A percentile compares a stretch with the other conserved stretches of the same genome.
Evolutionary conservation across 2,888 invertebrate genomes (phyloP).

Genomic region (Ptilodon capucinus): DNA sequence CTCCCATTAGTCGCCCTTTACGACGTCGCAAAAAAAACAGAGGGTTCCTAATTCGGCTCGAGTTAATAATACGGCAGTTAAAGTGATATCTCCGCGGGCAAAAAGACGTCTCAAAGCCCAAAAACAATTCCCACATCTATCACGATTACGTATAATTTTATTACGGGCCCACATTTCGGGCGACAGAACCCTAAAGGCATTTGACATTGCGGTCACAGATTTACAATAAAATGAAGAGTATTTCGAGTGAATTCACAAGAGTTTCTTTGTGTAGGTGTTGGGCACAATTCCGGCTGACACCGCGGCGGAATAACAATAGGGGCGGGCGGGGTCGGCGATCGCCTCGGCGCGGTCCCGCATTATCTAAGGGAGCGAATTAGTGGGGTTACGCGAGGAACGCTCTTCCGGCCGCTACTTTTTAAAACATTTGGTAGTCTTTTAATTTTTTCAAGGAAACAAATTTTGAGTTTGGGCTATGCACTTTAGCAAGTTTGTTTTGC

Average conservation of each 20-base stretch:
- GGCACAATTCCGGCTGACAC: conserved; percentile 44
- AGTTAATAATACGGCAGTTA: not conserved
- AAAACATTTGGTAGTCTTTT: conserved; percentile 17
- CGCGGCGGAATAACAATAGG: conserved; percentile 54
- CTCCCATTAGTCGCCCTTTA: not conserved
- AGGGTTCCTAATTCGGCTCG: not conserved
- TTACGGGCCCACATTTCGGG: conserved; percentile 20
- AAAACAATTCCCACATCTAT: conserved; percentile 14
- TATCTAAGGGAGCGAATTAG: conserved; percentile 34
- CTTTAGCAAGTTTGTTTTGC: not conserved
- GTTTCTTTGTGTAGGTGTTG: conserved; percentile 55
- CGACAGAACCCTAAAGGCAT: conserved; percentile 31
- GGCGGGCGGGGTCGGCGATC: conserved; percentile 33
- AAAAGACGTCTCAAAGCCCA: not conserved
- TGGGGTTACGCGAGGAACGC: conserved; percentile 34
- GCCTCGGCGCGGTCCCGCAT: conserved; percentile 19
- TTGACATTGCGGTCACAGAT: conserved; percentile 62
- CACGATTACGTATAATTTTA: conserved; percentile 43
- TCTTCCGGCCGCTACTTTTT: conserved; percentile 23
- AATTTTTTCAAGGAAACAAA: not conserved
- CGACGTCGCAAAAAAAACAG: not conserved
- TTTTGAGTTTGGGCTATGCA: not conserved
- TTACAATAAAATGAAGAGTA: conserved; percentile 61
- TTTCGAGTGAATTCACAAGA: conserved; percentile 56
- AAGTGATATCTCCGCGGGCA: not conserved